Base-by-base conservation (phyloP, 2,797 vertebrate genomes). In the Myoxocephalus aenaeus region DNA sequence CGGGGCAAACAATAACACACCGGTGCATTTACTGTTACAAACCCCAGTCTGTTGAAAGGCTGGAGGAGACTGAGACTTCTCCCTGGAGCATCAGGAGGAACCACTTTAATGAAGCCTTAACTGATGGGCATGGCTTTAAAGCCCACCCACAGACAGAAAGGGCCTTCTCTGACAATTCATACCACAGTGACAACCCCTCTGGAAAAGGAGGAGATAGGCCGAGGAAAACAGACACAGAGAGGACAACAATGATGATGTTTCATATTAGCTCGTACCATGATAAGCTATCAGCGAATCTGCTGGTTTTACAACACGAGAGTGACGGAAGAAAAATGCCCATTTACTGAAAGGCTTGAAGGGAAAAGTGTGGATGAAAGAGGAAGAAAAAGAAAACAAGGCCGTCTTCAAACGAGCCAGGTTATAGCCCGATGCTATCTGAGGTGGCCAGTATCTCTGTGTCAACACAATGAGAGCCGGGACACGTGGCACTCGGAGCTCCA, bases 91-190 rank as follows among this genome's bases (percentile, higher is more conserved):
- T 89, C 89, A 89, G 85, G 85, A 93, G 81, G 83, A 85, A 70
- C 77, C 87, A 81, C 88, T 94, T 94, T 95, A 93, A 93, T 93
- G 87, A 92, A 86, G 75, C 64, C 93, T 95, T 95, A 96, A 95
- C 95, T 95, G 95, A 95, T 95, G 92, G 95, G 95, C 87, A 77
- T 22, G 72, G 77, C 85, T 92, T 93, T 65, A 93, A 94, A 95
- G 93, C 87, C 93, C 91, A 93, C 91, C 92, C 93, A 92, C 77
- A 91, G 48, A 90, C 87, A 91, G 90, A 94, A 84, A 90, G 84
- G 86, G 87, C 85, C 87, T 89, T 85, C 89, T 88, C 70, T 61
- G 83, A 74, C 77, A 79, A 92, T 94, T 94, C 92, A 93, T 90
- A 90, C 86, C 70, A 61, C 72, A 69, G 87, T 83, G 90, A 92